Percentiles rank a stretch among this genome's conserved stretches.
Conservation (phyloP, 2,113 vertebrate species). For the Stegastes partitus region DNA sequence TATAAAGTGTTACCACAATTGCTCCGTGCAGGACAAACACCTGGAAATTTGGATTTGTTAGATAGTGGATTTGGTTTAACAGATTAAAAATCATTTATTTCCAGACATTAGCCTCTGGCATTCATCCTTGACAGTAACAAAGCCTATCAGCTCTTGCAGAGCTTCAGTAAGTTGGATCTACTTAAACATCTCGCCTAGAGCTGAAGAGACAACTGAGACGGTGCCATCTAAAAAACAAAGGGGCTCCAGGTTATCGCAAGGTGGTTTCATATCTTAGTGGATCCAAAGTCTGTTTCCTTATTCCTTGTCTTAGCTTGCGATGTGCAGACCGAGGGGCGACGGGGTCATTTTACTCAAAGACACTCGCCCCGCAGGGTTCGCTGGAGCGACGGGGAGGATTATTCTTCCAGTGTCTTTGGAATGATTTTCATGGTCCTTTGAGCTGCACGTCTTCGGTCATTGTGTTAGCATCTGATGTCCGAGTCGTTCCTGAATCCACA, state of each 20-base stretch:
- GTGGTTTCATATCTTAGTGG: slow-evolving; percentile 66
- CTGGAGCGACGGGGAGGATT: slow-evolving; percentile 41
- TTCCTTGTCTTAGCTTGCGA: slow-evolving; percentile 19
- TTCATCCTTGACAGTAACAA: not conserved
- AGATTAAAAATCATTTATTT: not conserved
- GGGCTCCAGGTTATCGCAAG: slow-evolving; percentile 48
- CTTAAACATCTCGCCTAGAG: slow-evolving; percentile 55
- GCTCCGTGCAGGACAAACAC: too few relatives aligned
- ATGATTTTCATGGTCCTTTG: slow-evolving; percentile 50
- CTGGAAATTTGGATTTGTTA: too few relatives aligned
- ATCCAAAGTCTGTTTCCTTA: slow-evolving; percentile 35
- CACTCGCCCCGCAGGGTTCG: slow-evolving; percentile 55
- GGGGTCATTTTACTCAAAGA: slow-evolving; percentile 55
- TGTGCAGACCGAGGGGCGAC: slow-evolving; percentile 38
- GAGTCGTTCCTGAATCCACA: slow-evolving; percentile 30
- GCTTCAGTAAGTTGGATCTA: slow-evolving; percentile 27
- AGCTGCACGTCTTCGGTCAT: slow-evolving; percentile 22
- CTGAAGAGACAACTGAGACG: slow-evolving; percentile 42
- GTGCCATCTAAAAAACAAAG: slow-evolving; percentile 65
- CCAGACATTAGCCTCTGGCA: slow-evolving; percentile 1
- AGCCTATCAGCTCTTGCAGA: slow-evolving; percentile 12
- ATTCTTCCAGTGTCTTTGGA: slow-evolving; percentile 48
- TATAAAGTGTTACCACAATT: too few relatives aligned
- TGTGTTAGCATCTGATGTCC: slow-evolving; percentile 34
- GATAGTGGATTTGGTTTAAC: too few relatives aligned